These are phyloP conservation scores for Machaerirhynchus nigripectus DNA, from an alignment of 2,113 vertebrate species.

Conservation along the genomic window DNA sequence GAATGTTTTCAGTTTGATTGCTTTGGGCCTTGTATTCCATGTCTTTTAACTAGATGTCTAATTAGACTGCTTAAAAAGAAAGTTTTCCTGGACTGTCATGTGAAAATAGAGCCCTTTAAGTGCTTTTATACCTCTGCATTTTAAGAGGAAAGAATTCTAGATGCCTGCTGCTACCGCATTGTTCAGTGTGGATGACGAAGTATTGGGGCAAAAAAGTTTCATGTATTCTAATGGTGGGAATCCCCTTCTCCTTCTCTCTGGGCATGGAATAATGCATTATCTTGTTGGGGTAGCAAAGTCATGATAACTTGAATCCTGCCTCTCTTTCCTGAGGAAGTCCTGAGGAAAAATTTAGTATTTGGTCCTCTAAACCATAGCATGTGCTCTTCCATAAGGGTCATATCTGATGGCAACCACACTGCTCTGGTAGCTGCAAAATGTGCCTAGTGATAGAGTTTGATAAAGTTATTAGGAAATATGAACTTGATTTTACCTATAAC, in stretches of 20 bases:
- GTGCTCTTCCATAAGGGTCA: rapidly evolving
- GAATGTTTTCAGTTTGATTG: not conserved
- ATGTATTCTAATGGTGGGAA: not conserved
- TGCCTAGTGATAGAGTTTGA: not conserved
- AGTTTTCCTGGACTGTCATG: not conserved
- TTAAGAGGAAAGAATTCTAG: not conserved
- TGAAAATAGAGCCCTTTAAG: not conserved
- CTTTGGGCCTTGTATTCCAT: not conserved
- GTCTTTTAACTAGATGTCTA: not conserved
- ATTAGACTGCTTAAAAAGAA: not conserved
- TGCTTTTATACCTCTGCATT: not conserved
- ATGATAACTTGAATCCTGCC: not conserved
- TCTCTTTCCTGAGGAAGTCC: not conserved
- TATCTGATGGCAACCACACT: not conserved
- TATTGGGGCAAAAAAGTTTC: not conserved
- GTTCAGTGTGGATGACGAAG: not conserved
- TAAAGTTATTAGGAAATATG: not conserved
- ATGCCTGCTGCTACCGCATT: not conserved
- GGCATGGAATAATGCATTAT: not conserved
- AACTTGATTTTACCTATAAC: not conserved
- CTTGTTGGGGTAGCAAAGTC: rapidly evolving
- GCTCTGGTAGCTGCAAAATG: not conserved
- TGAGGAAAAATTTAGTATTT: not conserved
- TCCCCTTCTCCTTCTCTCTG: not conserved
- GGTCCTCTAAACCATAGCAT: not conserved